Evolutionary conservation across 2,888 invertebrate species (phyloP), one percentile per base, ranked within the genome.

Genomic region (Emesis furor): DNA sequence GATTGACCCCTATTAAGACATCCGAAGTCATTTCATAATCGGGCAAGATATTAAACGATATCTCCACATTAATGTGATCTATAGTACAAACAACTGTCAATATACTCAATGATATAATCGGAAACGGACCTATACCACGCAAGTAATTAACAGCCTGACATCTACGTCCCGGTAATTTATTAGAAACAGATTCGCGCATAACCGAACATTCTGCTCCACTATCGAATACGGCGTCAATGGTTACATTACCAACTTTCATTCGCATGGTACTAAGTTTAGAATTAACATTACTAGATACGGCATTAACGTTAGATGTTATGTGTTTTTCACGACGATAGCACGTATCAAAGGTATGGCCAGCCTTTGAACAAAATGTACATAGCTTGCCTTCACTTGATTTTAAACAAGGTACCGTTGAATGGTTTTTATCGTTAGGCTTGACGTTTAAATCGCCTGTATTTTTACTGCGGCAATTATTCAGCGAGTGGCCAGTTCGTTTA

Each of bases 181-280:
- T 73, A 6, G 89, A 89, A 0, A 90, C 2, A 0, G 89, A 87
- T 62, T 89, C 89, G 0, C 87, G 79, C 3, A 90, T 87, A 0
- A 89, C 24, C 3, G 90, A 90, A 74, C 89, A 90, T 32, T 90
- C 90, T 0, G 90, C 89, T 0, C 90, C 91, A 51, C 90, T 90
- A 59, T 91, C 37, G 6, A 37, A 37, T 37, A 37, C 7, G 37
- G 37, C 37, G 7, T 37, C 37, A 37, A 37, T 37, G 6, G 37
- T 37, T 37, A 37, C 37, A 7, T 37, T 37, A 37, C 37, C 37
- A 1, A 37, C 37, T 6, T 37, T 7, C 37, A 37, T 37, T 7
- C 37, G 37, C 37, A 37, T 37, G 7, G 37, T 37, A 37, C 7
- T 37, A 37, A 37, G 37, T 7, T 37, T 37, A 37, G 37, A 7